Conservation (phyloP, 2,888 invertebrate species). For the Lepidochrysops patricia region DNA sequence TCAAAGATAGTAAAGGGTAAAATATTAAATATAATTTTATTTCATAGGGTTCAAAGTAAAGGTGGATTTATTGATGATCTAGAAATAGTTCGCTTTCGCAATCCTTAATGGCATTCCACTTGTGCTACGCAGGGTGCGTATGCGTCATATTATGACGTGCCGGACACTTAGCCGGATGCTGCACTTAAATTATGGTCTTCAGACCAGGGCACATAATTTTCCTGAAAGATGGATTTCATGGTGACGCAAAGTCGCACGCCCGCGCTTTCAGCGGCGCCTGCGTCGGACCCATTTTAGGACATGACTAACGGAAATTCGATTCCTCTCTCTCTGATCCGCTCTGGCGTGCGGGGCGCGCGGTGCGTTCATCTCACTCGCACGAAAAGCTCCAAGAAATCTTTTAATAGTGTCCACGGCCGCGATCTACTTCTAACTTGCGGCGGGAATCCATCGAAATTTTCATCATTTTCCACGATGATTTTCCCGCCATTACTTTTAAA, state of each 20-base stretch:
- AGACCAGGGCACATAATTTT: conserved; percentile 47
- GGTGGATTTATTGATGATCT: conserved; percentile 18
- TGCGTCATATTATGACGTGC: conserved; percentile 65
- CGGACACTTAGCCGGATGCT: conserved; percentile 33
- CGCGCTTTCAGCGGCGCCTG: conserved; percentile 75
- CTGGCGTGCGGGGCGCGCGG: conserved; percentile 59
- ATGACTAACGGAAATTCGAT: conserved; percentile 80
- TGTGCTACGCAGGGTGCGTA: conserved; percentile 52
- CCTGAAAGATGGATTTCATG: conserved; percentile 70
- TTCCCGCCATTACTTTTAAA: conserved; percentile 32
- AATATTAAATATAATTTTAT: background rate
- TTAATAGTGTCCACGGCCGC: conserved; percentile 76
- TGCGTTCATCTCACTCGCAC: conserved; percentile 63
- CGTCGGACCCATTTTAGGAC: conserved; percentile 82
- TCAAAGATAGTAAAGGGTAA: too few species aligned
- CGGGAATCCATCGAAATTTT: conserved; percentile 62
- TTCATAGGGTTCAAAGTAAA: background rate
- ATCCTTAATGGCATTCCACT: conserved; percentile 64
- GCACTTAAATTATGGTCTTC: conserved; percentile 34
- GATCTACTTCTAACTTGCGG: conserved; percentile 72
- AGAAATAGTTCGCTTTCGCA: conserved; percentile 46
- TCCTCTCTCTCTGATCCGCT: conserved; percentile 69
- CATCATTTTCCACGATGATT: conserved; percentile 44
- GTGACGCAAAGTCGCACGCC: conserved; percentile 71
- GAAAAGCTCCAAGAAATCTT: conserved; percentile 74